Base-by-base conservation (phyloP, 2,113 vertebrate species). In the Coptodon bakossiorum region DNA sequence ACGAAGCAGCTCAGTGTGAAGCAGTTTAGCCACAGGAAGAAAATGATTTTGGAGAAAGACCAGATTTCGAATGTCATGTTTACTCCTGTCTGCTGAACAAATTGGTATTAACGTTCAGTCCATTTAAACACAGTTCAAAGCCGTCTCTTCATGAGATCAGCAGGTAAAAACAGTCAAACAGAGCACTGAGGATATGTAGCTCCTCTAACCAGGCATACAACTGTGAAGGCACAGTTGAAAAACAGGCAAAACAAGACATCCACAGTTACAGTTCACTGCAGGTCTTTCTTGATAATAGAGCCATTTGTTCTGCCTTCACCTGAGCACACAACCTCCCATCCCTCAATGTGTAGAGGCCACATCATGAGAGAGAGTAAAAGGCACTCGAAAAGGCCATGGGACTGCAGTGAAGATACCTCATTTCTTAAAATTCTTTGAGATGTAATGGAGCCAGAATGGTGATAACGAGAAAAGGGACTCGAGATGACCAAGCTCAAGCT, bases 231-330 rank as follows among this genome's bases (percentile, higher is more conserved):
- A 38, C 89, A 79, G 85, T 45, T 1, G 79, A 73, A 87, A 82
- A 57, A 53, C 66, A 12, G 57, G 31, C 38, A 80, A 87, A 93
- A 92, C 50, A 89, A 94, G 89, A 81, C 85, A 83, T 86, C 86
- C 34, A 31, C 12, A 83, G 80, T 73, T 19, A 8, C 40, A 68
- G 82, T 53, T 89, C 90, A 56, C 76, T 52, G 86, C 88, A 45
- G 83, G 59, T 89, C 50, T 9, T 12, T 68, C 66, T 52, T 40
- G 9, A 83, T 85, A 85, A 87, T 88, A 80, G 83, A 84, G 90
- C 27, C 76, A 81, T 88, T 83, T 50, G 52, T 53, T 71, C 82
- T 71, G 38, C 52, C 82, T 16, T 87, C 86, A 93, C 92, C 86
- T 88, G 73, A 27, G 73, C 76, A 56, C 40, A 83, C 50, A 22